A percentile compares a stretch with the other conserved stretches of the same genome.
These are phyloP conservation scores for Himalopsyche anomala DNA, from an alignment of 2,888 invertebrate species.

Conservation along the genomic window DNA sequence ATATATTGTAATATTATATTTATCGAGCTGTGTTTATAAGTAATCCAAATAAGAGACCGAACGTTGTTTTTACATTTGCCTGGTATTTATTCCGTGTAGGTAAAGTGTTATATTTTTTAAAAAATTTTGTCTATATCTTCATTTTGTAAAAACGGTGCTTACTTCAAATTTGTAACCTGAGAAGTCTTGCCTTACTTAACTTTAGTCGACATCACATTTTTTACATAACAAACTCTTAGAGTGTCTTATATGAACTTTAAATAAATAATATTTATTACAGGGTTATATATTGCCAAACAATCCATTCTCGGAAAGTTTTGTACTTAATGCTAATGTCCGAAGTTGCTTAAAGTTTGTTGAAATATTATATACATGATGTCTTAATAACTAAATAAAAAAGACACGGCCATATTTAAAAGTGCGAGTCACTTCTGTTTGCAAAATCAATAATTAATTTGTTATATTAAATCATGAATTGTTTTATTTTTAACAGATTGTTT, in stretches of 20 bases:
- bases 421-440: background rate
- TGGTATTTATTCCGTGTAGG: too few species aligned
- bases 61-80: too few species aligned
- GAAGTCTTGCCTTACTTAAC: slow-evolving; percentile 15
- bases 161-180: slow-evolving; percentile 38
- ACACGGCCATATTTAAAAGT: slow-evolving; percentile 8
- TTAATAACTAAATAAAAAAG: background rate
- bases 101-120: too few species aligned
- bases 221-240: background rate
- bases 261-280: background rate
- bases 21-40: too few species aligned
- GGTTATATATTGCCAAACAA: background rate
- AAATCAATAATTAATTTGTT: background rate
- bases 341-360: background rate
- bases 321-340: background rate
- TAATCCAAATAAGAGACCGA: too few species aligned
- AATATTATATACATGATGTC: slow-evolving; percentile 6
- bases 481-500: background rate
- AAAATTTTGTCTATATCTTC: too few species aligned
- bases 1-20: too few species aligned
- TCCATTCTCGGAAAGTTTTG: background rate
- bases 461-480: background rate
- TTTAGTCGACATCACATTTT: background rate
- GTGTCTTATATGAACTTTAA: background rate
- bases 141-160: slow-evolving; percentile 6